Percentiles rank a stretch among this genome's conserved stretches.
Conservation (phyloP, 2,888 invertebrate genomes). For the Trissonchulus sp. region DNA sequence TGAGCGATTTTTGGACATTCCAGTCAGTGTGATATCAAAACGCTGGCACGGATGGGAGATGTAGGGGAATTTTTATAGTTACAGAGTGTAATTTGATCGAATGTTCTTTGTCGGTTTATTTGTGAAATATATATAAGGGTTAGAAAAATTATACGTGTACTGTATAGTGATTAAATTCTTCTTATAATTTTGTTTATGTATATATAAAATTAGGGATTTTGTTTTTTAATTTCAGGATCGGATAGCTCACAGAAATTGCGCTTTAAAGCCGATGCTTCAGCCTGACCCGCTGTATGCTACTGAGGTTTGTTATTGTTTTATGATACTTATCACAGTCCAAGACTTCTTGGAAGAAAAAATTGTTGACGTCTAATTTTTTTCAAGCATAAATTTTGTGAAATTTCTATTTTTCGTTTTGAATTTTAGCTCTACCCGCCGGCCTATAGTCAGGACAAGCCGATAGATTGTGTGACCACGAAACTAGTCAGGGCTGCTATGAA, state of each 20-base stretch:
- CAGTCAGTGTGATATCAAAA: too few relatives aligned
- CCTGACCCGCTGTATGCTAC: slow-evolving; percentile 82
- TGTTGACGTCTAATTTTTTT: neutral
- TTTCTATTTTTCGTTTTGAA: too few relatives aligned
- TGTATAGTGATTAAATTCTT: too few relatives aligned
- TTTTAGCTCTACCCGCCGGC: slow-evolving; percentile 66
- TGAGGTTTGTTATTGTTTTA: neutral
- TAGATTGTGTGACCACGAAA: slow-evolving; percentile 79
- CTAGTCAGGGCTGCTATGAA: slow-evolving; percentile 99
- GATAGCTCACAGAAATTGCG: slow-evolving; percentile 86
- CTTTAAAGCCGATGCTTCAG: slow-evolving; percentile 80
- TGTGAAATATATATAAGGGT: neutral
- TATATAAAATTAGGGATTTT: neutral
- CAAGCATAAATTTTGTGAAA: neutral
- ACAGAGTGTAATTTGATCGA: too few relatives aligned
- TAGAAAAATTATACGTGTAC: too few relatives aligned
- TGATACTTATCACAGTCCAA: neutral
- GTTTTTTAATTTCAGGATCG: slow-evolving; percentile 64
- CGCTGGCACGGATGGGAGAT: too few relatives aligned
- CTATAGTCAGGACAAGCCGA: slow-evolving; percentile 87
- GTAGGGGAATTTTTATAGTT: too few relatives aligned
- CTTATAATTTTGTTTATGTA: too few relatives aligned
- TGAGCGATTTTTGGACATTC: slow-evolving; percentile 31
- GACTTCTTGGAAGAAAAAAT: neutral
- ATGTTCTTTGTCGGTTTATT: too few relatives aligned